phyloP scores from a whole-genome alignment of 2,888 invertebrate species.

The Hydraecia micacea region DNA sequence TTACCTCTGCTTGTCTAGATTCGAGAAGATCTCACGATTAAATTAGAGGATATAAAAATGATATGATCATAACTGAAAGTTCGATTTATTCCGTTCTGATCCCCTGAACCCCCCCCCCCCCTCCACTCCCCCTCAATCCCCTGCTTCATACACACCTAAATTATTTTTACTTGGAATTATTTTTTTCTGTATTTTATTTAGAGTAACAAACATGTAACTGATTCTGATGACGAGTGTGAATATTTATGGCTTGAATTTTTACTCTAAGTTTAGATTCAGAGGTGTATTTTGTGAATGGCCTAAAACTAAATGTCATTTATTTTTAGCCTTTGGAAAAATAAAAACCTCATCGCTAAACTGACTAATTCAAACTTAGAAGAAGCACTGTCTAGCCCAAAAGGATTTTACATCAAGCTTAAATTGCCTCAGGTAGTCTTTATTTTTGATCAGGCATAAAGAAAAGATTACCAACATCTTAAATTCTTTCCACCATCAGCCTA shows the following conservation, averaged over 20 bases:
- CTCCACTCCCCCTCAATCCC: too few species aligned
- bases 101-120: too few species aligned
- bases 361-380: background rate
- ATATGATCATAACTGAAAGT: background rate
- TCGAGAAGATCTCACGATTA: conserved; percentile 15
- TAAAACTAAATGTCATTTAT: background rate
- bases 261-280: background rate
- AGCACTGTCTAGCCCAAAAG: background rate
- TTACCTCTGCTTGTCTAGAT: conserved; percentile 46
- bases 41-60: background rate
- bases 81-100: too few species aligned
- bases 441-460: background rate
- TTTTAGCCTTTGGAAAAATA: background rate
- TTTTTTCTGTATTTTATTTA: background rate
- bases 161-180: background rate
- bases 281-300: background rate
- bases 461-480: conserved; percentile 33
- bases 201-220: background rate
- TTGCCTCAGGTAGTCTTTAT: background rate
- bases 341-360: background rate
- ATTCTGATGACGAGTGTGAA: background rate
- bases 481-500: conserved; percentile 21
- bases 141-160: background rate
- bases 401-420: background rate
- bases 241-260: background rate